Evolutionary conservation across 1,140 invertebrate genomes (phyloP), one percentile per base, ranked within the genome.

Genomic region (Maniola jurtina): DNA sequence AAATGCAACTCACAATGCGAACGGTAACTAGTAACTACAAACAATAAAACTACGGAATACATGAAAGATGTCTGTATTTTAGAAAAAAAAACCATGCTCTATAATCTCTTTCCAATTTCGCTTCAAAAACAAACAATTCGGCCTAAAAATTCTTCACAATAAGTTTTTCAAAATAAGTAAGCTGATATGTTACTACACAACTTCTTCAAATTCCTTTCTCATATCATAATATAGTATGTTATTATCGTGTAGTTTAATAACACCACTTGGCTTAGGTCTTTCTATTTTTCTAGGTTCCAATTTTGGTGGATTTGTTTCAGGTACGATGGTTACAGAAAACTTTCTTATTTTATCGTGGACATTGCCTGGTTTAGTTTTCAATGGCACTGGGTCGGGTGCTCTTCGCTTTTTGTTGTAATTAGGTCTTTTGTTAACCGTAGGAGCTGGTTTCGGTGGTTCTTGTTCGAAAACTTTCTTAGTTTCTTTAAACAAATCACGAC

Each of bases 321-420:
- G 76, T 9, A 78, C 65, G 7, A 74, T 69, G 10, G 75, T 61
- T 6, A 81, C 83, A 0, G 89, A 85, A 58, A 92, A 92, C 66
- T 88, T 89, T 61, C 81, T 88, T 16, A 92, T 86, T 78, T 90
- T 92, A 33, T 91, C 89, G 34, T 83, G 77, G 3, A 91, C 90
- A 60, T 83, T 88, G 3, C 87, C 86, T 11, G 71, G 72, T 35
- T 77, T 80, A 9, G 72, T 77, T 64, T 79, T 88, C 0, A 76
- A 25, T 6, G 14, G 48, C 9, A 69, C n/a, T n/a, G 82, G 78
- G n/a, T 67, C 47, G 10, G 75, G 75, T 10, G 75, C 67, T 67
- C 69, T 50, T 38, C 61, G 45, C 45, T 73, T 74, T 78, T 77
- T 50, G 66, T 45, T 60, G 72, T 64, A 65, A 61, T 68, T 55